Conservation (phyloP, 2,888 invertebrate species). For the Calliphora vomitoria region DNA sequence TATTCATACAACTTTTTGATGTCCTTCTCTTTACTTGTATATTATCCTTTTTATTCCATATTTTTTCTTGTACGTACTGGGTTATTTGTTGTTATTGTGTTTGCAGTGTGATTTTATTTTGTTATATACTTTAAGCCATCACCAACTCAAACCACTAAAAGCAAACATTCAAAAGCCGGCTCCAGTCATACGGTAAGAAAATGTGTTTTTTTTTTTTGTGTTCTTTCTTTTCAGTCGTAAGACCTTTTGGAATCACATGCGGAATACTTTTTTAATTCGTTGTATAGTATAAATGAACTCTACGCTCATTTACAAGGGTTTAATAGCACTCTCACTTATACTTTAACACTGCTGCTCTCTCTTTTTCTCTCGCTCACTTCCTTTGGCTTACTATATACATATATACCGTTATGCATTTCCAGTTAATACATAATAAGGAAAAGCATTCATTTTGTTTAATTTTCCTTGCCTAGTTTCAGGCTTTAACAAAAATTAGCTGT, state of each 20-base stretch:
- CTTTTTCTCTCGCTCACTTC: slow-evolving; percentile 30
- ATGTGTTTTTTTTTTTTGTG: slow-evolving; percentile 28
- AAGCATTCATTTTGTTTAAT: slow-evolving; percentile 30
- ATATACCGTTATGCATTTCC: slow-evolving; percentile 36
- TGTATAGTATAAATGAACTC: slow-evolving; percentile 18
- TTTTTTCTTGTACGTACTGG: slow-evolving; percentile 6
- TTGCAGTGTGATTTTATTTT: slow-evolving; percentile 39
- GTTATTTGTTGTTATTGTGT: slow-evolving; percentile 40
- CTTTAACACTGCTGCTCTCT: not conserved
- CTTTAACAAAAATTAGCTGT: slow-evolving; percentile 5
- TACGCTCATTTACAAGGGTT: slow-evolving; percentile 18
- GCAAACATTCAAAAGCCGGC: slow-evolving; percentile 74
- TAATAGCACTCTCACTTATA: slow-evolving; percentile 9
- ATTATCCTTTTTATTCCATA: slow-evolving; percentile 32
- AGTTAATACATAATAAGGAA: slow-evolving; percentile 25
- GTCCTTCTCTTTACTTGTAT: slow-evolving; percentile 54
- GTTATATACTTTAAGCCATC: slow-evolving; percentile 8
- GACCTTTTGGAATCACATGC: slow-evolving; percentile 59
- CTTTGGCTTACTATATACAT: slow-evolving; percentile 4
- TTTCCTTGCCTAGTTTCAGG: slow-evolving; percentile 55
- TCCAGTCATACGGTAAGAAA: slow-evolving; percentile 69
- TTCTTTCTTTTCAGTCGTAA: slow-evolving; percentile 26
- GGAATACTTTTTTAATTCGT: slow-evolving; percentile 28
- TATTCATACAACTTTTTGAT: not conserved
- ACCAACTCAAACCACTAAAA: slow-evolving; percentile 48